Evolutionary conservation across 2,888 invertebrate species (phyloP).

Genomic region (Caenorhabditis imperialis): DNA sequence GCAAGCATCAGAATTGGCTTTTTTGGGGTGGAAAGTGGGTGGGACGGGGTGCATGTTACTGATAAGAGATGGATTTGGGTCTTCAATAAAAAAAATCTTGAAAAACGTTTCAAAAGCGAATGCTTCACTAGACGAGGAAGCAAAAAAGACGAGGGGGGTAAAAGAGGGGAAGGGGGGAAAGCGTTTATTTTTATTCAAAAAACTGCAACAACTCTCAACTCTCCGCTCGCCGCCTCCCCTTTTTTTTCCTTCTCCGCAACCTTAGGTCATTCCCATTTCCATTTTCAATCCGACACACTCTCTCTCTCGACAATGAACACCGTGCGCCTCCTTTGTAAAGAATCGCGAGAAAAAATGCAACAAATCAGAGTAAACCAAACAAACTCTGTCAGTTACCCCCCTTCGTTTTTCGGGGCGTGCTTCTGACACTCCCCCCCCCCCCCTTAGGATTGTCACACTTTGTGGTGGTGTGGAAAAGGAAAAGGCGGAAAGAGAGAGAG

Average conservation of each 20-base stretch:
- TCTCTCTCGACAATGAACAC: too few species aligned
- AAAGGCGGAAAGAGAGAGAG: background rate
- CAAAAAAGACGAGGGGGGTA: slow-evolving; percentile 12
- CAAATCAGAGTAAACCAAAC: slow-evolving; percentile 51
- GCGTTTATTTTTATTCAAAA: slow-evolving; percentile 42
- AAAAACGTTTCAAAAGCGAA: slow-evolving; percentile 10
- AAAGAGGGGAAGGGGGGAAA: background rate
- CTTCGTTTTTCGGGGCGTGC: slow-evolving; percentile 24
- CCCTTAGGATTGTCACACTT: slow-evolving; percentile 20
- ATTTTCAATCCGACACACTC: background rate
- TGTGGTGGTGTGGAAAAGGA: slow-evolving; percentile 1
- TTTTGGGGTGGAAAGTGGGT: too few species aligned
- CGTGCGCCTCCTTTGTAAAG: too few species aligned
- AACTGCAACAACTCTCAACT: slow-evolving; percentile 24
- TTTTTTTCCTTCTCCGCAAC: slow-evolving; percentile 1
- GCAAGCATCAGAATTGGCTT: slow-evolving; percentile 27
- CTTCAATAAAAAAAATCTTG: too few species aligned
- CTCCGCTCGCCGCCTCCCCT: slow-evolving; percentile 21
- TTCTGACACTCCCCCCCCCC: slow-evolving; percentile 16
- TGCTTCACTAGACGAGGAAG: slow-evolving; percentile 10
- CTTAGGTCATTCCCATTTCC: background rate
- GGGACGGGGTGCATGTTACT: too few species aligned
- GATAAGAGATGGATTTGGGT: too few species aligned
- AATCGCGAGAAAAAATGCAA: slow-evolving; percentile 39
- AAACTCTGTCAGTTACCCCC: slow-evolving; percentile 46